Evolutionary conservation across 1,140 invertebrate species (phyloP).

Genomic region (Drosophila gunungcola): DNA sequence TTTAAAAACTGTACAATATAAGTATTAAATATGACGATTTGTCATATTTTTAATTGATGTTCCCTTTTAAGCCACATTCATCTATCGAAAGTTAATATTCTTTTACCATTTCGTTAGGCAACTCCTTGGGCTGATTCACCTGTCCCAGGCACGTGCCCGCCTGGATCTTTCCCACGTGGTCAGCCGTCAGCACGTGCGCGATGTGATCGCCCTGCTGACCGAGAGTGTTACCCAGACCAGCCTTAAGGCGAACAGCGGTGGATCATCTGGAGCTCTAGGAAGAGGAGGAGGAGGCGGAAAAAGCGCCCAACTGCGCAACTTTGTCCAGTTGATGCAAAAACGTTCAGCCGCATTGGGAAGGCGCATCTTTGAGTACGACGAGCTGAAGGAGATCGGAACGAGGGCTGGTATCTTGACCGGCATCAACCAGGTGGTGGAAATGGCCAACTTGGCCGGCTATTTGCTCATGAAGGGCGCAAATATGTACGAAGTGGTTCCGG

Average conservation of each 20-base stretch:
- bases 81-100: too few species aligned
- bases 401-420: conserved; percentile 89
- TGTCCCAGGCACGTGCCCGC: conserved; percentile 95
- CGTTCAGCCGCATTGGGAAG: conserved; percentile 88
- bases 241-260: conserved; percentile 86
- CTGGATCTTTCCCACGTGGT: conserved; percentile 93
- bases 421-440: conserved; percentile 88
- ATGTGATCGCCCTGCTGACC: conserved; percentile 94
- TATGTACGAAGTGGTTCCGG: conserved; percentile 88
- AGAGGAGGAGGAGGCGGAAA: conserved; percentile 88
- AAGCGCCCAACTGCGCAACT: conserved; percentile 90
- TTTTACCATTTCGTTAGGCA: conserved; percentile 30
- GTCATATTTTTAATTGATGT: too few species aligned
- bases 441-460: conserved; percentile 93
- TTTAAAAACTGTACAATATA: too few species aligned
- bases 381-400: conserved; percentile 89
- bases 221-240: conserved; percentile 91
- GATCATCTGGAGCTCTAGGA: neutral
- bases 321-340: conserved; percentile 89
- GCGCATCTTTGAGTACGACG: conserved; percentile 90
- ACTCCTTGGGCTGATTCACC: conserved; percentile 90
- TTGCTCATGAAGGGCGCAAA: conserved; percentile 93
- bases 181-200: conserved; percentile 91
- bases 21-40: too few species aligned
- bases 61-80: too few species aligned